Base-by-base conservation (phyloP, 1,140 invertebrate genomes). In the Drosophila navojoa region DNA sequence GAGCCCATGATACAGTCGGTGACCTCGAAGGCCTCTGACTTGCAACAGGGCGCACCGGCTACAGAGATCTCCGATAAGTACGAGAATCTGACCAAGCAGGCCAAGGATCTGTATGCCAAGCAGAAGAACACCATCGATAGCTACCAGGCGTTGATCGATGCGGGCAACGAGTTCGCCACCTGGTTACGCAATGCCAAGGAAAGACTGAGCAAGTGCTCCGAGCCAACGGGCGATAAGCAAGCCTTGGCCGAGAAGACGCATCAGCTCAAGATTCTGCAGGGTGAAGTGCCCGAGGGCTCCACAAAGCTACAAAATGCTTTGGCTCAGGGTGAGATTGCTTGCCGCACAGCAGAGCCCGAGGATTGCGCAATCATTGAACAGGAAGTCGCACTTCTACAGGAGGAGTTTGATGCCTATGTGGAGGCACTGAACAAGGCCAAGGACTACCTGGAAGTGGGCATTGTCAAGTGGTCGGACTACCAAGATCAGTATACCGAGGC, bases 1-100 rank as follows among this genome's bases (percentile, higher is more conserved):
- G 97, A 98, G 92, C 97, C 97, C 4, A 98, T 98, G 96, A 98
- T 98, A 77, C 97, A 98, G 91, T 98, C 97, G 35, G 97, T 98
- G 11, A 96, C 97, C 45, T 96, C 96, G 35, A 98, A 98, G 93
- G 97, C 97, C 59, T 97, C 97, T 79, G 97, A 97, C 93, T 92
- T 98, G 59, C 96, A 96, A 92, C 97, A 97, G 93, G 96, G 96
- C 54, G 96, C 95, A 52, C 97, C 96, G 5, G 96, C 96, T 9
- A 96, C 96, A 4, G 97, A 98, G 92, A 98, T 98, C 29, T 96
- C 96, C 0, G 96, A 94, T 49, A 98, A 98, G 93, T 98, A 98
- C 82, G 96, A 98, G 92, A 96, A 94, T n/a, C 92, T 98, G 6
- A 96, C 96, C 45, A 97, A 97, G 92, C 96, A 97, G 78, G 97